Percentiles rank a stretch among this genome's conserved stretches.
phyloP scores from a whole-genome alignment of 2,113 vertebrate species.

The Eptatretus burgeri region DNA sequence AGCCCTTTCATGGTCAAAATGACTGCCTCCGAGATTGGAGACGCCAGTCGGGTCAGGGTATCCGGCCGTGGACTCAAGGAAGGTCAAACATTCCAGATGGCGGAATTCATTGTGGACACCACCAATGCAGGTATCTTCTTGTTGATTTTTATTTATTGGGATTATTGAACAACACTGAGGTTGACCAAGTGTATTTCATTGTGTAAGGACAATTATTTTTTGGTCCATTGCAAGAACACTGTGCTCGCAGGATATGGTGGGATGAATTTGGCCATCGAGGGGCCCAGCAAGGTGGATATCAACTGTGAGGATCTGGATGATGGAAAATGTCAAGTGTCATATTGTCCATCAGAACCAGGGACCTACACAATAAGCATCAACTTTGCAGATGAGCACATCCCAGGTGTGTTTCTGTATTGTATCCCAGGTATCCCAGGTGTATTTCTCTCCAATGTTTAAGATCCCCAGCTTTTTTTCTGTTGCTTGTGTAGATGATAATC shows the following conservation, averaged over 20 bases:
- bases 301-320: conserved; percentile 60
- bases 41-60: conserved; percentile 43
- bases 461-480: no score
- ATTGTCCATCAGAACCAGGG: conserved; percentile 50
- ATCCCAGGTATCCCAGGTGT: background rate
- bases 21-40: conserved; percentile 50
- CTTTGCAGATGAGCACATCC: conserved; percentile 53
- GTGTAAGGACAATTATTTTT: no score
- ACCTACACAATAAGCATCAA: conserved; percentile 66
- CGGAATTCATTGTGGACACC: conserved; percentile 54
- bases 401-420: conserved; percentile 18
- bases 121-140: conserved; percentile 21
- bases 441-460: no score
- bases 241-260: conserved; percentile 39
- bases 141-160: no score
- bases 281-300: conserved; percentile 61
- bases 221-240: no score
- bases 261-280: conserved; percentile 48
- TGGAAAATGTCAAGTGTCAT: conserved; percentile 50
- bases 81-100: conserved; percentile 43
- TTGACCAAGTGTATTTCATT: no score
- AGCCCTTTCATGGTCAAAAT: conserved; percentile 62
- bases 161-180: no score
- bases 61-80: conserved; percentile 41
- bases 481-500: no score